Conservation (phyloP, 2,113 vertebrate genomes). For the Xerus inauris region DNA sequence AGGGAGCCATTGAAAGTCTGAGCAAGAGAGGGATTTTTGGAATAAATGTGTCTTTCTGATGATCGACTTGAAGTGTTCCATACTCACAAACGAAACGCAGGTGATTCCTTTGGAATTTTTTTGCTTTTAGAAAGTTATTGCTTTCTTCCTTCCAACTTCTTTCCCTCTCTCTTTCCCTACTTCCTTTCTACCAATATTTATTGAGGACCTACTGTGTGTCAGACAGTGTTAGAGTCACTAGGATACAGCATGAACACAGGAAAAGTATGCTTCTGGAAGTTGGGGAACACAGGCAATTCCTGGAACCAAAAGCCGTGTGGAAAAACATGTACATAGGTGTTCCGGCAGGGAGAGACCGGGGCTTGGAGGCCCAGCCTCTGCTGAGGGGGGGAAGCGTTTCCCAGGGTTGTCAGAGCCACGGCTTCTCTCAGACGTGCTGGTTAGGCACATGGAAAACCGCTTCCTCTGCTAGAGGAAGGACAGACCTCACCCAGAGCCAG, state of each 20-base stretch:
- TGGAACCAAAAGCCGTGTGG: fast-evolving
- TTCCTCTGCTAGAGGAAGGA: not conserved
- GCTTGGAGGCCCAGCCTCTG: no score
- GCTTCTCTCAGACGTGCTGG: not conserved
- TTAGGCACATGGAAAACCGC: not conserved
- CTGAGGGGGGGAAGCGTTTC: fast-evolving
- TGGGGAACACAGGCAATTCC: not conserved
- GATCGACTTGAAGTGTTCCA: not conserved
- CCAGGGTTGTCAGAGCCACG: not conserved
- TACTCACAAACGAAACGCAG: not conserved
- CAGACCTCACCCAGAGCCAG: not conserved
- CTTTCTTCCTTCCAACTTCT: not conserved
- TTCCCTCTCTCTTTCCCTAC: no score
- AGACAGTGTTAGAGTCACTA: fast-evolving
- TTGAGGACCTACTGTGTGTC: fast-evolving
- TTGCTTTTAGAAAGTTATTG: not conserved
- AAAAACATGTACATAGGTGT: fast-evolving
- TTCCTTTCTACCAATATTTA: not conserved
- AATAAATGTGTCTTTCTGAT: not conserved
- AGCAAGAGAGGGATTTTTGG: not conserved
- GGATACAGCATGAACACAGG: not conserved
- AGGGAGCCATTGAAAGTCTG: not conserved
- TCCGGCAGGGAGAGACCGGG: fast-evolving
- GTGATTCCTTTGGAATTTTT: not conserved
- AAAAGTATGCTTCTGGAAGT: not conserved